phyloP scores from a whole-genome alignment of 2,113 vertebrate species.

The Collichthys lucidus region DNA sequence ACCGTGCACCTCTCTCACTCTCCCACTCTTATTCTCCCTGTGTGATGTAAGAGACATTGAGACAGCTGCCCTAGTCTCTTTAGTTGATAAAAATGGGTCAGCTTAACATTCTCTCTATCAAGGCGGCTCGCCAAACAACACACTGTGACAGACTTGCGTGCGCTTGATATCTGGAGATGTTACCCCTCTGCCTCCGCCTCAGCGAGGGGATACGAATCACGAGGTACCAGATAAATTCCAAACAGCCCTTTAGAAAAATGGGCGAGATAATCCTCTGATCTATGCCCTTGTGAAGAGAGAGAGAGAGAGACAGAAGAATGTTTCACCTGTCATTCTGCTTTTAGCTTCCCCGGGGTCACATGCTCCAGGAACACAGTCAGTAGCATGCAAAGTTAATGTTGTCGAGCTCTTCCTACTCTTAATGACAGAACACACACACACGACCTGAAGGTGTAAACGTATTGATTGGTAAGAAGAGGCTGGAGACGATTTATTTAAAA shows the following conservation, averaged over 20 bases:
- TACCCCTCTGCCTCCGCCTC: conserved; percentile 4
- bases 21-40: conserved; percentile 24
- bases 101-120: conserved; percentile 52
- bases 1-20: conserved; percentile 8
- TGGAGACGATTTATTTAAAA: conserved; percentile 31
- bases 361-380: conserved; percentile 27
- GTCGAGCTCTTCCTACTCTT: conserved; percentile 9
- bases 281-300: conserved; percentile 59
- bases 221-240: conserved; percentile 73
- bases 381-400: conserved; percentile 18
- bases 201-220: conserved; percentile 55
- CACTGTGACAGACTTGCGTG: conserved; percentile 52
- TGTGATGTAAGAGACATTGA: conserved; percentile 59
- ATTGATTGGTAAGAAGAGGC: conserved; percentile 44
- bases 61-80: conserved; percentile 55
- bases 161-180: conserved; percentile 67
- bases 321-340: conserved; percentile 58
- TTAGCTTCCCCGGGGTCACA: conserved; percentile 35
- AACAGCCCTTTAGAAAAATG: conserved; percentile 33
- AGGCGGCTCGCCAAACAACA: conserved; percentile 64
- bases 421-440: conserved; percentile 18
- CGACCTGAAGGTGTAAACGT: conserved; percentile 26
- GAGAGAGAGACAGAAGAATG: conserved; percentile 36
- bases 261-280: conserved; percentile 69
- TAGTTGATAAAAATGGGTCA: conserved; percentile 76